Conservation (phyloP, 2,888 invertebrate species). For the Amblyteles armatorius region DNA sequence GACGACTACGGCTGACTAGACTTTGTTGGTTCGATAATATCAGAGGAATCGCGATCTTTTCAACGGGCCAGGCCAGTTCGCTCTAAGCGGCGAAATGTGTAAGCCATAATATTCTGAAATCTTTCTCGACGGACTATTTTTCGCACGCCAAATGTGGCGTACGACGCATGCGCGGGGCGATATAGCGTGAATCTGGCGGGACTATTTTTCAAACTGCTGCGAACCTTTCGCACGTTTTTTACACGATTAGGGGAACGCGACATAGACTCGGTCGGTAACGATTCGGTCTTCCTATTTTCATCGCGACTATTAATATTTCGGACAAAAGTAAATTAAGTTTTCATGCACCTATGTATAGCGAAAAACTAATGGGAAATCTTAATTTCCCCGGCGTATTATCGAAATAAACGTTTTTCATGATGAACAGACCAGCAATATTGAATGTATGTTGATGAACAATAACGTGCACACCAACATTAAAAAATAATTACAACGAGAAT, state of each 20-base stretch:
- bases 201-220: neutral
- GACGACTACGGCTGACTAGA: neutral
- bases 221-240: neutral
- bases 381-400: no score
- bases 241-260: neutral
- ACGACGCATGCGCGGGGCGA: neutral
- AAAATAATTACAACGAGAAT: no score
- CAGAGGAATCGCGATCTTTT: neutral
- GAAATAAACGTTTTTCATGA: no score
- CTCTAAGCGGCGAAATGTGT: neutral
- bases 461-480: no score
- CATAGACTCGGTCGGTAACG: no score
- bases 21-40: neutral
- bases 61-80: neutral
- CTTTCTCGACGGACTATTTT: conserved; percentile 8
- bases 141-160: conserved; percentile 1
- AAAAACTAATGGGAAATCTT: no score
- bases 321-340: no score
- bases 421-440: no score
- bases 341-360: no score
- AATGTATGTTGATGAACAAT: no score
- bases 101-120: neutral
- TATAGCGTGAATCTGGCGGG: neutral
- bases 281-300: no score
- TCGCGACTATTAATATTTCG: no score